Conservation (phyloP, 2,888 invertebrate species). For the Aleiodes alternator region DNA sequence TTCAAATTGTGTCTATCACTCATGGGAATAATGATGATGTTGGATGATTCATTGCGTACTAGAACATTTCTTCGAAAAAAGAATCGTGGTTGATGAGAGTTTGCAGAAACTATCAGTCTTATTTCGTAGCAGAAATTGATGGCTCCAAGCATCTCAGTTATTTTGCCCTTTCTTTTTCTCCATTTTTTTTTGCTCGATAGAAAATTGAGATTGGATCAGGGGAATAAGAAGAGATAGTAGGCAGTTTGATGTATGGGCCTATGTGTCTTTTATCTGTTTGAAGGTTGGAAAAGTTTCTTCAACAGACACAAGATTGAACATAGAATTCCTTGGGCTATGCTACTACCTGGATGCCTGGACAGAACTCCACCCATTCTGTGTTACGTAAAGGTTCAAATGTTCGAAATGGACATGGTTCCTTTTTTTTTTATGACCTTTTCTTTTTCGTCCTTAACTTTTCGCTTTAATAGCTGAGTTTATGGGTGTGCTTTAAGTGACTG, state of each 20-base stretch:
- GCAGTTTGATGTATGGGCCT: constrained; percentile 22
- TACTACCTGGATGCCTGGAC: constrained; percentile 39
- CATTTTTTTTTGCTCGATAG: constrained; percentile 36
- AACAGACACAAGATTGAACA: constrained; percentile 46
- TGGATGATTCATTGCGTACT: constrained; percentile 26
- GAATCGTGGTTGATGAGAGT: too few species aligned
- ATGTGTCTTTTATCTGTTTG: constrained; percentile 18
- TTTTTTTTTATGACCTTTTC: constrained; percentile 3
- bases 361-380: constrained; percentile 50
- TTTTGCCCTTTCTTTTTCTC: constrained; percentile 2
- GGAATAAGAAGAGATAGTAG: constrained; percentile 25
- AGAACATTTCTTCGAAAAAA: not conserved
- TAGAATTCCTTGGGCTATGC: constrained; percentile 33
- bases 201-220: constrained; percentile 68
- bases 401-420: not conserved
- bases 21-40: constrained; percentile 49
- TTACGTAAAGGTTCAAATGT: constrained; percentile 8
- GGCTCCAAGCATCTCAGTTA: too few species aligned
- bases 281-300: constrained; percentile 42
- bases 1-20: constrained; percentile 65
- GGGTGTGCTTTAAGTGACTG: not conserved
- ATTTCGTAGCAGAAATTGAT: too few species aligned
- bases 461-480: not conserved
- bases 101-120: too few species aligned
- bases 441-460: constrained; percentile 5